These are phyloP conservation scores for Drosophila stalkeri DNA, from an alignment of 2,888 invertebrate genomes.

Conservation along the genomic window DNA sequence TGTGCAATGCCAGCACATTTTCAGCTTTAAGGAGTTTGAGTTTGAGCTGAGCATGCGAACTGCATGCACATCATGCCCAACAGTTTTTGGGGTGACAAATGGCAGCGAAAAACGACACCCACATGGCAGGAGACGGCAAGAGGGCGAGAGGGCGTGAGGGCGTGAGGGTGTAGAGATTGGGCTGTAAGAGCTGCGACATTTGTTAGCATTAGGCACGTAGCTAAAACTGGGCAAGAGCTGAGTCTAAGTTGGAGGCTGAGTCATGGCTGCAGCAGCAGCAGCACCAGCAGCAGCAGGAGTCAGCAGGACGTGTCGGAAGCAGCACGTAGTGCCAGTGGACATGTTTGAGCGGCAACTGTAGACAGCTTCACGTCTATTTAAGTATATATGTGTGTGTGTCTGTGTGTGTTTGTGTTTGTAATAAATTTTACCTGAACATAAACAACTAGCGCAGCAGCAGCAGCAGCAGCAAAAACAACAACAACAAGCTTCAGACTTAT, in stretches of 20 bases:
- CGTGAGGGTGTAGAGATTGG: slow-evolving; percentile 5
- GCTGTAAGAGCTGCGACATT: slow-evolving; percentile 52
- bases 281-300: slow-evolving; percentile 4
- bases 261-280: too few relatives aligned
- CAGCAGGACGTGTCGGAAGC: slow-evolving; percentile 51
- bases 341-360: slow-evolving; percentile 56
- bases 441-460: slow-evolving; percentile 48
- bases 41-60: slow-evolving; percentile 9
- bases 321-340: slow-evolving; percentile 61
- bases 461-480: slow-evolving; percentile 10
- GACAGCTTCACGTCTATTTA: slow-evolving; percentile 24
- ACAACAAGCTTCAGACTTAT: slow-evolving; percentile 47
- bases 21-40: slow-evolving; percentile 28
- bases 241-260: slow-evolving; percentile 13
- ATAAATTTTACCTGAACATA: slow-evolving; percentile 68
- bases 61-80: slow-evolving; percentile 50
- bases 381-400: slow-evolving; percentile 2
- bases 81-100: slow-evolving; percentile 59
- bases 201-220: slow-evolving; percentile 70
- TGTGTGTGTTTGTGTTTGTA: slow-evolving; percentile 41
- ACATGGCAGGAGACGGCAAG: neutral
- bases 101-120: slow-evolving; percentile 43
- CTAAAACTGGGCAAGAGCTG: slow-evolving; percentile 38
- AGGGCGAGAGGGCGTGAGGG: neutral
- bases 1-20: slow-evolving; percentile 63